Evolutionary conservation across 2,888 invertebrate genomes (phyloP), one percentile per base, ranked within the genome.

Genomic region (Mellilla xanthometata): DNA sequence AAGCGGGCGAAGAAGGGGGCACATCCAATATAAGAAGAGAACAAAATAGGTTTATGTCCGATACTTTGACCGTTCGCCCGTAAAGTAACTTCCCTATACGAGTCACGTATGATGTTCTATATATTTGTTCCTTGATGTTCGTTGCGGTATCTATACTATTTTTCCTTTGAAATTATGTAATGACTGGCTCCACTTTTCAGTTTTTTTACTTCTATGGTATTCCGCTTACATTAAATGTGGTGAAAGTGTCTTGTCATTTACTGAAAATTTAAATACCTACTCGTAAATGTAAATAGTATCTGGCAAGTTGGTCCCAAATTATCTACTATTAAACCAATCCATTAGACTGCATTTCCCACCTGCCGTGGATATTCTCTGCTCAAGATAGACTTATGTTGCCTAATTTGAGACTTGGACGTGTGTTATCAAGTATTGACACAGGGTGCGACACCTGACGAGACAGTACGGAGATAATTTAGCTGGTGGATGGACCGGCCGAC

Each of bases 41-140:
- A 87, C 87, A 86, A 89, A 89, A 89, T 89, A 87, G 88, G 87
- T 89, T 89, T 89, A 89, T 86, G 87, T 85, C 81, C 81, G 84
- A 87, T 83, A 88, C 89, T 89, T 89, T 89, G 89, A 89, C 88
- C 88, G 83, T 78, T 87, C 81, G 81, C 69, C 87, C 87, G 88
- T 87, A 81, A 86, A 85, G 77, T 83, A 85, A 89, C 83, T 87
- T 81, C 76, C 76, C 77, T 81, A 66, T 73, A 70, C 75, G 74
- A 81, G 72, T 76, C 42, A 42, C 50, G 53, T 43, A 46, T 53
- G 43, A 48, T 47, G 41, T 46, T 38, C 28, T 33, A 47, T 46
- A 22, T 31, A 27, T 39, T 33, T 32, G 46, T 41, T 33, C 19
- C 33, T 42, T 40, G 39, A 41, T 41, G 36, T 39, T 46, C 33